Evolutionary conservation across 1,140 invertebrate genomes (phyloP).

Genomic region (Pseudobourletiella spinata): DNA sequence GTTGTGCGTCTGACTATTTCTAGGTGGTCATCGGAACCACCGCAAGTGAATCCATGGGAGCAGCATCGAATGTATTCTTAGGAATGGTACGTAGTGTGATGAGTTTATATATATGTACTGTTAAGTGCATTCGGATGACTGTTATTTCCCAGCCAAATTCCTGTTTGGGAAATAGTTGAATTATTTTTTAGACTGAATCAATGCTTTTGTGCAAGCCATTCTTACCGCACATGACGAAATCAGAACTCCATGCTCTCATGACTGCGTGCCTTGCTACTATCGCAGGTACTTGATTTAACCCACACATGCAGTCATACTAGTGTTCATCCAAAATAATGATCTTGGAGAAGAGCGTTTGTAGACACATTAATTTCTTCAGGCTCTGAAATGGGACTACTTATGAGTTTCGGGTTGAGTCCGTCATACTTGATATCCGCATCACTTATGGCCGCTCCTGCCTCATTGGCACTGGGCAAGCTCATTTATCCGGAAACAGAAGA

Average conservation of each 20-base stretch:
- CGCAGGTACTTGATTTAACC: slow-evolving; percentile 53
- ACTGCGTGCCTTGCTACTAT: slow-evolving; percentile 89
- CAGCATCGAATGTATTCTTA: slow-evolving; percentile 48
- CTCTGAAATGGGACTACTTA: slow-evolving; percentile 82
- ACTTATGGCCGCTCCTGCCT: slow-evolving; percentile 89
- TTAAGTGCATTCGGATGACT: background rate
- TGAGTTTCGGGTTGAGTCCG: slow-evolving; percentile 75
- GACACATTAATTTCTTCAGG: slow-evolving; percentile 51
- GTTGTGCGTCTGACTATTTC: background rate
- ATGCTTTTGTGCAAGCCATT: slow-evolving; percentile 81
- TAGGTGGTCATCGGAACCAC: slow-evolving; percentile 64
- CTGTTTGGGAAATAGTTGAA: background rate
- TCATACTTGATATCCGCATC: slow-evolving; percentile 79
- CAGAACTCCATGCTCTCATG: slow-evolving; percentile 88
- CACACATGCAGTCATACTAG: background rate
- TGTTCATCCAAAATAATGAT: background rate
- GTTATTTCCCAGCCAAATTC: background rate
- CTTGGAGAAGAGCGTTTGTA: background rate
- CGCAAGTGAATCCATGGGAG: slow-evolving; percentile 80
- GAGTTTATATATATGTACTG: background rate
- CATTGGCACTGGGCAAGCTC: slow-evolving; percentile 70
- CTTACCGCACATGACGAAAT: slow-evolving; percentile 65
- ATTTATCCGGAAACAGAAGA: slow-evolving; percentile 81
- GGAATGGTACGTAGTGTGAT: slow-evolving; percentile 13
- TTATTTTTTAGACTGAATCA: slow-evolving; percentile 64